Evolutionary conservation across 2,888 invertebrate species (phyloP).

Genomic region (Gonocerus acuteangulatus): DNA sequence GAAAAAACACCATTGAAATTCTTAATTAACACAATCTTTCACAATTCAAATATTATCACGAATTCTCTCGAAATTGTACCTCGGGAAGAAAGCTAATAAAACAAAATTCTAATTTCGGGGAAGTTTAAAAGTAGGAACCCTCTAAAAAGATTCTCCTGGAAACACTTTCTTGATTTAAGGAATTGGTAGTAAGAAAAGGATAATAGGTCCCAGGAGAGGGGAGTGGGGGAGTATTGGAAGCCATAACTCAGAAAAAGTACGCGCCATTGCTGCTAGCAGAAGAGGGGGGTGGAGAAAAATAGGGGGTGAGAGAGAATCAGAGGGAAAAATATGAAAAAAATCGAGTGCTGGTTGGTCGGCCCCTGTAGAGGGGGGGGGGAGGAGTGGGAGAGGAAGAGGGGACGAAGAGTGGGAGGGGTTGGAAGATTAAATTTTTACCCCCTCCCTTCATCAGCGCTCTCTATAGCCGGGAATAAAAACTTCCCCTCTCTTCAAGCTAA

Average conservation of each 20-base stretch:
- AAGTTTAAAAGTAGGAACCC: no score
- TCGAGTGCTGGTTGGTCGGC: neutral
- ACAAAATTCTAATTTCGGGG: no score
- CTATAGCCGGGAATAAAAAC: slow-evolving; percentile 32
- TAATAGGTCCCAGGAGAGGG: no score
- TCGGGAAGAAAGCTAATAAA: no score
- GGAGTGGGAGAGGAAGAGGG: slow-evolving; percentile 18
- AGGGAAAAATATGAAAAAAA: slow-evolving; percentile 14
- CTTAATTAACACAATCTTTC: no score
- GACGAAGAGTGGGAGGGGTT: slow-evolving; percentile 6
- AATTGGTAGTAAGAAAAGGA: no score
- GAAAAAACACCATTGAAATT: no score
- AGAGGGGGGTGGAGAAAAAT: slow-evolving; percentile 7
- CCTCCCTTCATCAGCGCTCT: slow-evolving; percentile 21
- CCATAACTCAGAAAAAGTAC: slow-evolving; percentile 30
- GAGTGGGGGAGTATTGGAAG: neutral
- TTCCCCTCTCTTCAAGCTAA: slow-evolving; percentile 25
- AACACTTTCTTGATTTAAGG: no score
- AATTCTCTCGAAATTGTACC: no score
- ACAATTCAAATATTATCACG: no score
- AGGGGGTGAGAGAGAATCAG: neutral
- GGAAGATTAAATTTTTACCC: slow-evolving; percentile 35
- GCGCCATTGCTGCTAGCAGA: slow-evolving; percentile 27
- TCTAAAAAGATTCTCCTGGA: no score
- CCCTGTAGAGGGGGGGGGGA: neutral